Conservation (phyloP, 1,140 invertebrate species). For the Penaeus vannamei region DNA sequence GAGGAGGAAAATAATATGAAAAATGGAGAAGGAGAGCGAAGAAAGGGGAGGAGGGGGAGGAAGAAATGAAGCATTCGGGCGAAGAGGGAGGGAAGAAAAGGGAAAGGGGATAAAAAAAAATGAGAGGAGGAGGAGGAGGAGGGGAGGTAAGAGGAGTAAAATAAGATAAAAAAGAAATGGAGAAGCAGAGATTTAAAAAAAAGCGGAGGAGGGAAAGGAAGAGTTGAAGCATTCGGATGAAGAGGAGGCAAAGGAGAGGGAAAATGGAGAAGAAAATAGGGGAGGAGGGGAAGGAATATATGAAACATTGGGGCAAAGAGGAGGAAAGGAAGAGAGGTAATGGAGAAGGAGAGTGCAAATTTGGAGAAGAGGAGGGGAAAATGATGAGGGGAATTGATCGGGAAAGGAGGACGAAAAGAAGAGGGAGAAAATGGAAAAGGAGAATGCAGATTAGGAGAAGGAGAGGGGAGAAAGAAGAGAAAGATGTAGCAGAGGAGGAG, state of each 20-base stretch:
- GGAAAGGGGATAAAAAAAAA: too few species aligned
- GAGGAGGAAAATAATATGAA: background rate
- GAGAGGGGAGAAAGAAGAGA: too few species aligned
- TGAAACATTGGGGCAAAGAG: background rate
- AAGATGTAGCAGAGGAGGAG: too few species aligned
- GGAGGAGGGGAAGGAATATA: background rate
- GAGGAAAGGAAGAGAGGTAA: background rate
- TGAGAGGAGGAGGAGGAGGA: too few species aligned
- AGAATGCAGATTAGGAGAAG: too few species aligned
- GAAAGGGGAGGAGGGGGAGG: background rate
- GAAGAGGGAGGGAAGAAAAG: background rate
- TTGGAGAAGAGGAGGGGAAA: too few species aligned
- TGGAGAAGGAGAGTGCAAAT: too few species aligned
- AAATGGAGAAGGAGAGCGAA: background rate
- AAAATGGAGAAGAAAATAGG: background rate
- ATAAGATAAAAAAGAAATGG: background rate
- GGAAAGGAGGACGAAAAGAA: too few species aligned
- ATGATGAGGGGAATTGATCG: too few species aligned
- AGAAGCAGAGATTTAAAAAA: background rate
- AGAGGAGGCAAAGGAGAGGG: background rate
- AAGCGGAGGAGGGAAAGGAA: background rate
- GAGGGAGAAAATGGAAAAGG: too few species aligned
- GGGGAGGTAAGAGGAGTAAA: background rate
- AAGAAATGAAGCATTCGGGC: background rate
- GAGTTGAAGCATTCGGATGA: too few species aligned